phyloP scores from a whole-genome alignment of 2,113 vertebrate genomes.

The Mixornis gularis region DNA sequence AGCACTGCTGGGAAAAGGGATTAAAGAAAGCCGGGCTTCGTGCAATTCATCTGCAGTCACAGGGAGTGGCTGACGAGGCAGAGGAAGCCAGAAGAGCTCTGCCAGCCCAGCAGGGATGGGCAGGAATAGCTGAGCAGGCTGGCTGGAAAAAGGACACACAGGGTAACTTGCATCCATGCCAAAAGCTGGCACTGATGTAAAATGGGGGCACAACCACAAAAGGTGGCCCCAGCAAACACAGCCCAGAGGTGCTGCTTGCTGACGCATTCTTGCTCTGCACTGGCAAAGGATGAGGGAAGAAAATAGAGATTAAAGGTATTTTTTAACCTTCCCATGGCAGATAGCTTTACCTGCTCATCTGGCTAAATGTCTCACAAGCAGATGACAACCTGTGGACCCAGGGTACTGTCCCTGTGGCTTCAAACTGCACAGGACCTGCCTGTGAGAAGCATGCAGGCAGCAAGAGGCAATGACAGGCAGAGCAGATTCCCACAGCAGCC shows the following conservation, averaged over 20 bases:
- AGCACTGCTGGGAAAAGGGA: neutral
- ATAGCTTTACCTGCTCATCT: neutral
- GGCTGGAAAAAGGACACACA: fast-evolving
- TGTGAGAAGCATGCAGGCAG: neutral
- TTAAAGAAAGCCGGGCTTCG: neutral
- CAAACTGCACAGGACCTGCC: neutral
- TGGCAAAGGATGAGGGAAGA: neutral
- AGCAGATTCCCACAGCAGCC: neutral
- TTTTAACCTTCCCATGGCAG: neutral
- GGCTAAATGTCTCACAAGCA: neutral
- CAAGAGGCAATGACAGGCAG: neutral
- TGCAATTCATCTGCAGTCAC: neutral
- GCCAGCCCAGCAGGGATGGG: neutral
- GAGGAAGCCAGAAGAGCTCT: neutral
- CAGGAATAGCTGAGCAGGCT: neutral
- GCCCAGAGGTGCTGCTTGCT: neutral
- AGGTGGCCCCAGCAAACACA: neutral
- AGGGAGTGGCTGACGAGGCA: neutral
- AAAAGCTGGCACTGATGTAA: neutral
- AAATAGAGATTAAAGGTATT: neutral
- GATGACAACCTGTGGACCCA: neutral
- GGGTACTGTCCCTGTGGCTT: neutral
- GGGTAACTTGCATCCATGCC: neutral
- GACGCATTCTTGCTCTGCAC: neutral
- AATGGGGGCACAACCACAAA: neutral